phyloP scores from a whole-genome alignment of 1,140 invertebrate species.

The Diprion similis region DNA sequence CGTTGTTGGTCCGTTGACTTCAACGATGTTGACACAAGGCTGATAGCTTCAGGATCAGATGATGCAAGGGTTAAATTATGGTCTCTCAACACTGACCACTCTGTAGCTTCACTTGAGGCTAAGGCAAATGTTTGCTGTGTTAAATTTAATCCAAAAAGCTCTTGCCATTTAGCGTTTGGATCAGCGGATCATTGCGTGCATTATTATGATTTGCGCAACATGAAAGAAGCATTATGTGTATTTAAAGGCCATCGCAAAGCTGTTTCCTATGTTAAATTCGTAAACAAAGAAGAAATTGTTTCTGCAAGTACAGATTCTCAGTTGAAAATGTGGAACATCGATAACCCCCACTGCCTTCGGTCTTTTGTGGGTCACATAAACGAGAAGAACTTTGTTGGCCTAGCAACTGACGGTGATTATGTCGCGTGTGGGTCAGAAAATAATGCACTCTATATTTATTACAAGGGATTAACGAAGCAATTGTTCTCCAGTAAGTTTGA shows the following conservation, averaged over 20 bases:
- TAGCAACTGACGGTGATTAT: constrained; percentile 95
- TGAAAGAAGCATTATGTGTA: constrained; percentile 81
- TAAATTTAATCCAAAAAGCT: constrained; percentile 91
- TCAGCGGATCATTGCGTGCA: constrained; percentile 97
- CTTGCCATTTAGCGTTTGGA: constrained; percentile 89
- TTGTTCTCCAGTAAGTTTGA: constrained; percentile 91
- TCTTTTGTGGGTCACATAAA: constrained; percentile 95
- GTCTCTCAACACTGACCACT: constrained; percentile 87
- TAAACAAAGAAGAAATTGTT: constrained; percentile 88
- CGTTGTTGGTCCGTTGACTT: constrained; percentile 97
- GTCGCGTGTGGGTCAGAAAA: constrained; percentile 96
- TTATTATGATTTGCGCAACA: constrained; percentile 92
- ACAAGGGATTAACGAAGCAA: constrained; percentile 88
- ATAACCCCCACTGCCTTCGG: constrained; percentile 79
- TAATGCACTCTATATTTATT: constrained; percentile 93
- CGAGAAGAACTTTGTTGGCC: constrained; percentile 96
- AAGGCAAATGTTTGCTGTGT: constrained; percentile 97
- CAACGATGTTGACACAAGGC: constrained; percentile 88
- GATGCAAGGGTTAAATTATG: constrained; percentile 95
- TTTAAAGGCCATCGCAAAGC: constrained; percentile 95
- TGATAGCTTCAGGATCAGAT: constrained; percentile 94
- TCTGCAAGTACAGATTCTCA: constrained; percentile 96
- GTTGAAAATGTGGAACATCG: constrained; percentile 92
- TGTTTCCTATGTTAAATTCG: constrained; percentile 95
- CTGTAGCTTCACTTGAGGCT: constrained; percentile 85